These are phyloP conservation scores for Lithosia quadra DNA, from an alignment of 2,888 invertebrate species.

Conservation along the genomic window DNA sequence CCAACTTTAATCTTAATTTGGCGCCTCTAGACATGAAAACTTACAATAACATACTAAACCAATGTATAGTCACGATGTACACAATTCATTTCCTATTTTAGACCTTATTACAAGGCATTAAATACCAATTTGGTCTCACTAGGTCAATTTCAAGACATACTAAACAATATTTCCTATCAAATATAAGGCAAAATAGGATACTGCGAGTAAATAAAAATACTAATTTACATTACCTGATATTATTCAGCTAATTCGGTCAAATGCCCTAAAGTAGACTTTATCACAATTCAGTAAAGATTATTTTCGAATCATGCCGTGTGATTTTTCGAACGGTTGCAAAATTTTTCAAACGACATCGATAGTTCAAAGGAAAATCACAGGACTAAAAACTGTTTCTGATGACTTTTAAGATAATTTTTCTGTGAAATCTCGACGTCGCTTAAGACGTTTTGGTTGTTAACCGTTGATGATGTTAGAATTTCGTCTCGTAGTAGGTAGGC, in stretches of 20 bases:
- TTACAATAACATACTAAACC: neutral
- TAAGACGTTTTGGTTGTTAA: neutral
- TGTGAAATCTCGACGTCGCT: neutral
- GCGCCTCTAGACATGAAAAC: conserved; percentile 6
- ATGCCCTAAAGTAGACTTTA: conserved; percentile 1
- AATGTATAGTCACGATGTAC: conserved; percentile 3
- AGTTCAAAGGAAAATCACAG: neutral
- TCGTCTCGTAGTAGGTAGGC: neutral
- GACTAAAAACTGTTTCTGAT: neutral
- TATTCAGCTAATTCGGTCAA: neutral
- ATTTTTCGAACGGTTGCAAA: neutral
- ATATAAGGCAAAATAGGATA: conserved; percentile 3
- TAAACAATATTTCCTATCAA: neutral
- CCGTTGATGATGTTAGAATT: neutral
- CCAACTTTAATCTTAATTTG: conserved; percentile 7
- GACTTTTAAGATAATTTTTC: neutral
- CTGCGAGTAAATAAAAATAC: conserved; percentile 38
- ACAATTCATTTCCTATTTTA: conserved; percentile 1
- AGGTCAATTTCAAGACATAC: conserved; percentile 1
- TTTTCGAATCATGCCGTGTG: conserved; percentile 5
- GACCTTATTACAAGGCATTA: conserved; percentile 69
- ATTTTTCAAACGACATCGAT: neutral
- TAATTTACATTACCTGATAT: conserved; percentile 2
- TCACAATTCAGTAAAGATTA: conserved; percentile 6
- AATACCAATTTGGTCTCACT: conserved; percentile 82